Evolutionary conservation across 1,140 invertebrate genomes (phyloP).

Genomic region (Panagrolaimus sp.): DNA sequence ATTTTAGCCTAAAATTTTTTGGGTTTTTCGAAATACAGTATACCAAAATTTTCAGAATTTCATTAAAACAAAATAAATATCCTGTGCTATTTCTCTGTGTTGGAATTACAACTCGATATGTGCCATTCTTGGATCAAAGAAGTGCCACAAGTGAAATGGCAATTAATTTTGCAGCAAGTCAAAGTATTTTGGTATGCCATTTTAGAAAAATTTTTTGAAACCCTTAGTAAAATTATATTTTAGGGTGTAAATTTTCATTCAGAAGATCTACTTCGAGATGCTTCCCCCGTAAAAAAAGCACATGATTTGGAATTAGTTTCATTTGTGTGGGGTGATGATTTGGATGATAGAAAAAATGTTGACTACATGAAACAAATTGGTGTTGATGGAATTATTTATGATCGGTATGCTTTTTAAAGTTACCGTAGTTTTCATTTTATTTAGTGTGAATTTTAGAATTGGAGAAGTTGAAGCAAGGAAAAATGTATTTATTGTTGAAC

Average conservation of each 20-base stretch:
- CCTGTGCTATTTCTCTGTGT: constrained; percentile 45
- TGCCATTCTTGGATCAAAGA: constrained; percentile 41
- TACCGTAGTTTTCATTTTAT: neutral
- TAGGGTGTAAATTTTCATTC: constrained; percentile 46
- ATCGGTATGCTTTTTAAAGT: constrained; percentile 11
- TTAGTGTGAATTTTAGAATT: neutral
- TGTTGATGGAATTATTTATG: constrained; percentile 47
- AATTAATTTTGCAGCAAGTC: constrained; percentile 39
- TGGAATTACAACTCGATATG: constrained; percentile 40
- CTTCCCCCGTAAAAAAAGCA: constrained; percentile 31
- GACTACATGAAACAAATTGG: constrained; percentile 41
- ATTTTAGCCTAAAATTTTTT: no score
- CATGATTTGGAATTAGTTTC: constrained; percentile 40
- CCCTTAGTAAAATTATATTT: neutral
- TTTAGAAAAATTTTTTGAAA: neutral
- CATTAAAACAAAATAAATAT: constrained; percentile 42
- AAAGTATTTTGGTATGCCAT: constrained; percentile 26
- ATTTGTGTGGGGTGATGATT: constrained; percentile 48
- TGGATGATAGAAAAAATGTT: constrained; percentile 40
- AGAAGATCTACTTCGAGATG: constrained; percentile 38
- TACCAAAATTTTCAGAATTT: constrained; percentile 30
- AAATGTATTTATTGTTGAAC: constrained; percentile 5
- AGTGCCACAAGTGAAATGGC: constrained; percentile 30
- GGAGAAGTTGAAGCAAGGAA: neutral
- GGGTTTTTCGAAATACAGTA: no score